Evolutionary conservation across 2,113 vertebrate genomes (phyloP).

Genomic region (Cercocebus atys): DNA sequence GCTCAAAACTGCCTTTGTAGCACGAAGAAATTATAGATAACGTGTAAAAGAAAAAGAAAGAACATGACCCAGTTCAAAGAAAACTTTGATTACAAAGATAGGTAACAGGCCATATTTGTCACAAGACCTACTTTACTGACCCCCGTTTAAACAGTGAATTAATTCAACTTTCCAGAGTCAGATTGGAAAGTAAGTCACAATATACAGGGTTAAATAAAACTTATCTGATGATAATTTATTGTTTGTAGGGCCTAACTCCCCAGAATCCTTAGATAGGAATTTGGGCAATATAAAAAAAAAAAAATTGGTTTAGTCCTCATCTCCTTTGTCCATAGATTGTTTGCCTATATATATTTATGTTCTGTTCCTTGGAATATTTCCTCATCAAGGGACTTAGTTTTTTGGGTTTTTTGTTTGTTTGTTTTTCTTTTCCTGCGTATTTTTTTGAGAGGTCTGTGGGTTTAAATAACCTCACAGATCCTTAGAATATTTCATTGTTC

Average conservation of each 20-base stretch:
- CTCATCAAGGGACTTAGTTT: background rate
- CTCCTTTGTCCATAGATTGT: background rate
- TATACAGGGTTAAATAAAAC: too few species aligned
- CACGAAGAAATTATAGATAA: background rate
- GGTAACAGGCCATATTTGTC: background rate
- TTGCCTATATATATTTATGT: background rate
- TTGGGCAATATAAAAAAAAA: too few species aligned
- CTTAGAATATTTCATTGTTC: background rate
- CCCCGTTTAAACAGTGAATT: background rate
- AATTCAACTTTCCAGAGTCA: background rate
- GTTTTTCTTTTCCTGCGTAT: background rate
- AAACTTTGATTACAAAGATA: background rate
- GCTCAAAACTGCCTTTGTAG: background rate
- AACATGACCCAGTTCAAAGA: background rate
- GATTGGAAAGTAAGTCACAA: too few species aligned
- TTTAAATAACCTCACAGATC: background rate
- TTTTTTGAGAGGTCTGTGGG: background rate
- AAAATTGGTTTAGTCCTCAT: too few species aligned
- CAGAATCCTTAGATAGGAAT: too few species aligned
- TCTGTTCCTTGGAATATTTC: background rate
- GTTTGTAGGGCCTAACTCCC: too few species aligned
- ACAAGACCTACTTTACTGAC: background rate
- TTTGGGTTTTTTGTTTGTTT: background rate
- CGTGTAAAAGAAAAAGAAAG: background rate
- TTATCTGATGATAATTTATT: too few species aligned